Evolutionary conservation across 2,797 vertebrate species (phyloP), one percentile per base, ranked within the genome.

Genomic region (Cryptoblepharus egeriae): DNA sequence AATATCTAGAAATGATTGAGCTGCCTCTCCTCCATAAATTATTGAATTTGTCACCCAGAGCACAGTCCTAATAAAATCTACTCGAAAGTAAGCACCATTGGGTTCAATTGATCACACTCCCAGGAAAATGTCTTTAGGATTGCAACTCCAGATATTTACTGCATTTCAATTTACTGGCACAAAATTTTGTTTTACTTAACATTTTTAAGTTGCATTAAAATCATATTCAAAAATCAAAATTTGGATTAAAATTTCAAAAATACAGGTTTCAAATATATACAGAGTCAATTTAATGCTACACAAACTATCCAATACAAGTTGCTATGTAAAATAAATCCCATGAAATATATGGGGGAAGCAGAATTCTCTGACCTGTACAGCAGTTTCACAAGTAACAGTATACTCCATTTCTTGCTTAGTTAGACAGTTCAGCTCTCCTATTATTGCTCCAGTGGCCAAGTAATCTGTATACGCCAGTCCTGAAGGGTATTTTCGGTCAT

Each of bases 391-490:
- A 68, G 77, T 91, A 77, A 92, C 86, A 64, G 83, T 85, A 39
- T 87, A 91, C 82, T 92, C 86, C 88, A 91, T 93, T 61, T 87
- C 89, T 79, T 93, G 39, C 52, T 92, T 84, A 5, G 85, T 94
- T 78, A 95, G 75, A 26, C 92, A 95, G 68, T 93, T 94, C 69
- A 95, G 73, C 77, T 95, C 94, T 85, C 95, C 94, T 88, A 95
- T 89, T 85, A 94, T 93, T 74, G 92, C 93, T 1, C 94, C 94
- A 35, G 88, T 92, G 83, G 93, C 87, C 64, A 90, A 24, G 79
- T 92, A 95, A 37, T 94, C 93, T 52, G 80, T 91, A 60, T 88
- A 82, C 39, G 60, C 3, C 57, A 69, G 2, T 8, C 3, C 7
- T 70, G 58, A 28, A 49, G 45, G 26, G 58, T 80, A 28, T 69